Conservation (phyloP, 2,797 vertebrate genomes). For the Acropternis orthonyx region DNA sequence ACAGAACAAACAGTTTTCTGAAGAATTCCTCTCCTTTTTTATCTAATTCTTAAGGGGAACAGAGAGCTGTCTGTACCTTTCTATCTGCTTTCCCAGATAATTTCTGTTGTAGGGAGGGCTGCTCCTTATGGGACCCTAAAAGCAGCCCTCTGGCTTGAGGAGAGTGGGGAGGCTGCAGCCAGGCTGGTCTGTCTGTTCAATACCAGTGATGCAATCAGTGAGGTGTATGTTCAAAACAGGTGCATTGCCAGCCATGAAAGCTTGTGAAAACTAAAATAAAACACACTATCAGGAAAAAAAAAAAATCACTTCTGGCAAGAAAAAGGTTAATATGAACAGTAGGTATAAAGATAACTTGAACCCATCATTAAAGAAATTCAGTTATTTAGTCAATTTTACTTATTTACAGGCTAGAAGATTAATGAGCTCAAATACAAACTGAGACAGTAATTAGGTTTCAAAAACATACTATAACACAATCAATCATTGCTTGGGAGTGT, state of each 20-base stretch:
- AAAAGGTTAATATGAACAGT: conserved; percentile 90
- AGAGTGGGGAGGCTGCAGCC: neutral
- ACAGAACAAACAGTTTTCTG: neutral
- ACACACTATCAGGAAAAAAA: neutral
- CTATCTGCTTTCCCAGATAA: neutral
- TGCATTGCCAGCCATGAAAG: neutral
- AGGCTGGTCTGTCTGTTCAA: neutral
- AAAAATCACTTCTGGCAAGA: conserved; percentile 49
- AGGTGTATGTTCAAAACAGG: neutral
- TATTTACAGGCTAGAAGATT: conserved; percentile 95
- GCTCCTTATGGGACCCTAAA: neutral
- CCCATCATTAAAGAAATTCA: conserved; percentile 94
- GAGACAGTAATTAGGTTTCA: conserved; percentile 97
- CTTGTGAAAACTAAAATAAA: conserved; percentile 45
- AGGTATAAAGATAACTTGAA: conserved; percentile 92
- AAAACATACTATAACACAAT: conserved; percentile 95
- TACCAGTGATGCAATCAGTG: fast-evolving
- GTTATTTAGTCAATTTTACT: conserved; percentile 98
- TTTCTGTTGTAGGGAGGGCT: neutral
- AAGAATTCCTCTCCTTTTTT: neutral
- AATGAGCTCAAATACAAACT: conserved; percentile 89
- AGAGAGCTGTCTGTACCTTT: neutral
- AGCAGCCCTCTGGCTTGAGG: neutral
- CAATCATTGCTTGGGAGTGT: conserved; percentile 89
- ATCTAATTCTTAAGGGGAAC: neutral